Conservation (phyloP, 2,113 vertebrate genomes). For the Scophthalmus maximus region DNA sequence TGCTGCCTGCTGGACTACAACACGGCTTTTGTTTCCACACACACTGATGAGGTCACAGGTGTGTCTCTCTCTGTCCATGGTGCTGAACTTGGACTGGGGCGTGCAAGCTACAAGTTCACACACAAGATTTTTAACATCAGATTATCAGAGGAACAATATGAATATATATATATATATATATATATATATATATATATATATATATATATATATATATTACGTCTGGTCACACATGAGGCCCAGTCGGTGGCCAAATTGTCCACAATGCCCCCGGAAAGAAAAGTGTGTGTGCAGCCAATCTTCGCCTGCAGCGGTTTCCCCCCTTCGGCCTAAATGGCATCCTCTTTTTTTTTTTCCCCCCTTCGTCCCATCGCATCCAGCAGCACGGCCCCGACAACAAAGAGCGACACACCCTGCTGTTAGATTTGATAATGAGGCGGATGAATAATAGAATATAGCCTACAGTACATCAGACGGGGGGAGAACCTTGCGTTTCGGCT, state of each 20-base stretch:
- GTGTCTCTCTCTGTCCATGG: no score
- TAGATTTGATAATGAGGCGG: conserved; percentile 75
- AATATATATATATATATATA: no score
- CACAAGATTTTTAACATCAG: not conserved
- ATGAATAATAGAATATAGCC: conserved; percentile 79
- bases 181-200: no score
- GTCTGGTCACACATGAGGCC: conserved; percentile 17
- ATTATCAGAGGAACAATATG: no score
- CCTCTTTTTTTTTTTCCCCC: conserved; percentile 5
- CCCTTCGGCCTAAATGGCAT: conserved; percentile 57
- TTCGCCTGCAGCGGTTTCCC: conserved; percentile 55
- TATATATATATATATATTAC: conserved; percentile 31
- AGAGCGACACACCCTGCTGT: conserved; percentile 76
- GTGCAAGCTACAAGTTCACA: no score
- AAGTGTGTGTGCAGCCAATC: conserved; percentile 8
- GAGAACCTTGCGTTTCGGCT: conserved; percentile 67
- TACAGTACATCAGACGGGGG: conserved; percentile 73
- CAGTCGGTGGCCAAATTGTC: conserved; percentile 48
- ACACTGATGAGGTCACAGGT: conserved; percentile 43
- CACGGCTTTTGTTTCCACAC: conserved; percentile 38
- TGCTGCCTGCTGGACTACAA: conserved; percentile 41
- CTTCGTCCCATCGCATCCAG: conserved; percentile 59
- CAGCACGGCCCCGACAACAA: conserved; percentile 67
- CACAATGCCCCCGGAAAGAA: conserved; percentile 21
- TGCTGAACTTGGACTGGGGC: no score